Evolutionary conservation across 37 sponge, comb jelly and placozoan genomes (phyloP).

Genomic region (Beroe forskalii): DNA sequence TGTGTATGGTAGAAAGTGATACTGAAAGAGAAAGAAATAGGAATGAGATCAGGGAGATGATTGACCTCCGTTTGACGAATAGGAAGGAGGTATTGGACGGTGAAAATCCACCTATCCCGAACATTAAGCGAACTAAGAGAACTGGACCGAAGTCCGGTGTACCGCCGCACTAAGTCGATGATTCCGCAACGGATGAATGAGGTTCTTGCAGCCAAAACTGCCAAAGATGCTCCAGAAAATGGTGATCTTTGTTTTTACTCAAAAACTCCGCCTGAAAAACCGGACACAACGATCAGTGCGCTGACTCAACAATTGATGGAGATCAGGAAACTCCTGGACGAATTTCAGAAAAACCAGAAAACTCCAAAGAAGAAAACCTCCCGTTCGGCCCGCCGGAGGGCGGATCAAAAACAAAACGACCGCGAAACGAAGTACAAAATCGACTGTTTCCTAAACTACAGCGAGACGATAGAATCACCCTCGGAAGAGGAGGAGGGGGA

Average conservation of each 20-base stretch:
- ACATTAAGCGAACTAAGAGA: conserved; percentile 21
- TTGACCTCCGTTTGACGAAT: neutral
- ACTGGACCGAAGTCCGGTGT: conserved; percentile 11
- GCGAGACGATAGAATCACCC: neutral
- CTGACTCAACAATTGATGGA: neutral
- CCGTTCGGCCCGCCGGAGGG: neutral
- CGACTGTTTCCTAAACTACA: neutral
- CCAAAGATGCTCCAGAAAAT: too few relatives aligned
- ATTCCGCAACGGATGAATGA: conserved; percentile 8
- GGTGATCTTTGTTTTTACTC: conserved; percentile 17
- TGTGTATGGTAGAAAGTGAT: neutral
- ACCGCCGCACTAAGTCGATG: conserved; percentile 1
- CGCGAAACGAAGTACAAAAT: neutral
- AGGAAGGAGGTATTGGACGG: neutral
- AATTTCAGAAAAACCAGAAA: neutral
- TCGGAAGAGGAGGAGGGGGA: neutral
- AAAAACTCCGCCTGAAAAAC: neutral
- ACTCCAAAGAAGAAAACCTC: neutral
- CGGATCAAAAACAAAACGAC: neutral
- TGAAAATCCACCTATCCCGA: conserved; percentile 43
- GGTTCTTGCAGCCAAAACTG: neutral
- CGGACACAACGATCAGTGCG: neutral
- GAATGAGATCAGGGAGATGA: neutral
- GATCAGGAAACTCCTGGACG: neutral
- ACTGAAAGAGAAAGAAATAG: neutral